Base-by-base conservation (phyloP, 2,113 vertebrate genomes). In the Erythrocercus mccallii region DNA sequence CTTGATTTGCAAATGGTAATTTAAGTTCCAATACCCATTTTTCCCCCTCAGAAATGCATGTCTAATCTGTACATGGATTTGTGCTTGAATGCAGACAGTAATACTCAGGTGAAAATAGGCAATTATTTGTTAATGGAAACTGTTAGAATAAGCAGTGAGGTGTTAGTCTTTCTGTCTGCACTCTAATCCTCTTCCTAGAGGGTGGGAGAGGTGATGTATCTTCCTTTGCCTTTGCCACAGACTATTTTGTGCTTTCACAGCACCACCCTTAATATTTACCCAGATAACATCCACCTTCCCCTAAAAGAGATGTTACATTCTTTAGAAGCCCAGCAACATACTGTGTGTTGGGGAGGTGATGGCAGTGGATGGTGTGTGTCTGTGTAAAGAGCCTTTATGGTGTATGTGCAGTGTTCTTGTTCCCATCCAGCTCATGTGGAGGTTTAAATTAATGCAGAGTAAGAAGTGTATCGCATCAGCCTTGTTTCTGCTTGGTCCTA, bases 71-170 rank as follows among this genome's bases (percentile, higher is more conserved):
- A 56, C 23, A 4, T 33, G 11, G 38, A 40, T 93, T 78, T 97
- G 60, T 82, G 48, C 53, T 92, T 81, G n/a, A 53, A 76, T 81
- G 60, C 28, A 54, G 51, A 15, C 20, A 53, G 48, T 73, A 73
- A 83, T 48, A 48, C 40, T 48, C 25, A 83, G 35, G 68, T 71
- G 81, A 95, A 85, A 82, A 70, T 11, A 95, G 70, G 58, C 35
- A 80, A 51, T 78, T 92, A 62, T 62, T 91, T 90, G 30, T 89
- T 90, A 73, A 57, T 66, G 47, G 60, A 57, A 95, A 73, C 66
- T 47, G 45, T 61, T 86, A 47, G 53, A 69, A 62, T 73, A 72
- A 84, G 47, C 50, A 65, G 31, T 0, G 5, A 95, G 71, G 54
- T 70, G 81, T 73, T 93, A 47, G 53, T 80, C 40, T 89, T 89